These are phyloP conservation scores for Tinamus major DNA, from an alignment of 2,797 vertebrate genomes.

Conservation along the genomic window DNA sequence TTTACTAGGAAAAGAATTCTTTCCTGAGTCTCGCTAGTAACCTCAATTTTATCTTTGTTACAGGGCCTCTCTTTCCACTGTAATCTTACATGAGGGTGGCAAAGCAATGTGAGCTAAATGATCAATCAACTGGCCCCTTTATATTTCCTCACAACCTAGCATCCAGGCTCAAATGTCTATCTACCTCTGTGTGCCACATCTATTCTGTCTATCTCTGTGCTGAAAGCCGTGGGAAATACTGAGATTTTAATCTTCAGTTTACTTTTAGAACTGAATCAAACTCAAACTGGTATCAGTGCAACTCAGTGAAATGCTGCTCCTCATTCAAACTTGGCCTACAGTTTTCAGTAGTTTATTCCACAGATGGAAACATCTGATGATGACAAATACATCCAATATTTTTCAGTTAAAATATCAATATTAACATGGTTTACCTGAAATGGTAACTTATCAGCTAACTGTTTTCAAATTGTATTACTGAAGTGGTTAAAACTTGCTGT, in stretches of 20 bases:
- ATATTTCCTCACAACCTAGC: neutral
- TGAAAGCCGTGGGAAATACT: neutral
- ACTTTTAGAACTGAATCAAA: neutral
- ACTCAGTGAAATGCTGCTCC: neutral
- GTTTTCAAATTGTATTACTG: neutral
- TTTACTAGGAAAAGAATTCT: neutral
- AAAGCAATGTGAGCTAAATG: neutral
- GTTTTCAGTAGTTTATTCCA: neutral
- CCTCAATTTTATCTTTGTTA: neutral
- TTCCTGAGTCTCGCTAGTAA: neutral
- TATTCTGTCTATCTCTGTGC: neutral
- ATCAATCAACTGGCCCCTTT: neutral
- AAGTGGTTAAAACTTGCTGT: neutral
- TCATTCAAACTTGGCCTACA: neutral
- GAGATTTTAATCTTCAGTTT: neutral
- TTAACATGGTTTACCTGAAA: neutral
- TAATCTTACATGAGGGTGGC: neutral
- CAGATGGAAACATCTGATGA: neutral
- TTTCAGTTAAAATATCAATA: neutral
- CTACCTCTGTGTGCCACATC: neutral
- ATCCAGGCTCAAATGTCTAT: neutral
- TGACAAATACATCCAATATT: neutral
- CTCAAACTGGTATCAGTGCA: neutral
- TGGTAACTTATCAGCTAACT: neutral
- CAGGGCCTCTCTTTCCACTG: neutral